Evolutionary conservation across 2,888 invertebrate genomes (phyloP), one percentile per base, ranked within the genome.

Genomic region (Drosophila tripunctata): DNA sequence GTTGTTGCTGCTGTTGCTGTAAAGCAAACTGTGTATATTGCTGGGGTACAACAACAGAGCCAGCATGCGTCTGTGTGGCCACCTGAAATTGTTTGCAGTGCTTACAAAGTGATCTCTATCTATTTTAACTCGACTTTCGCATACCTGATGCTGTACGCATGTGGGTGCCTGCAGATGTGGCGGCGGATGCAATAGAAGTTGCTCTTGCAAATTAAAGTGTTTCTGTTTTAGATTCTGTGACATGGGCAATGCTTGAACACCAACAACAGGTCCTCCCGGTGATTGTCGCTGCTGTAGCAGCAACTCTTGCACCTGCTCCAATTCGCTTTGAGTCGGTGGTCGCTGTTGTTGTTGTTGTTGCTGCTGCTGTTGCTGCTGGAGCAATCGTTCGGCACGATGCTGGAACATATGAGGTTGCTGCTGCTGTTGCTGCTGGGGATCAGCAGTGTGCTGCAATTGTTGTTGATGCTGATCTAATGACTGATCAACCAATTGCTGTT

Each of bases 41-140:
- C 52, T 88, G 88, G n/a, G 89, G 83, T n/a, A 85, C 83, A 31
- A 88, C 83, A 6, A 90, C 91, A 6, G 90, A 83, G 2, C 83
- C 79, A 40, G 93, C 92, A 69, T 93, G 93, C 3, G 94, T 94
- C 85, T 94, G 94, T 1, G 94, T 94, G 14, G 93, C 93, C 14
- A 94, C 94, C 90, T 94, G 38, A 1, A 58, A 52, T 36, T 65
- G 38, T 10, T 17, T 8, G 7, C 3, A 14, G n/a, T 22, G 33
- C 1, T 22, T 22, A n/a, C n/a, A 2, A 33, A 10, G n/a, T 21
- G n/a, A 31, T 14, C 30, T 6, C 3, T 21, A 21, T 21, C 21
- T 4, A 21, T 4, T 21, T 21, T 54, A 10, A n/a, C n/a, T n/a
- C n/a, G n/a, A n/a, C n/a, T n/a, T n/a, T 3, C 14, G 40, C 54